These are phyloP conservation scores for Atethmia centrago DNA, from an alignment of 2,888 invertebrate species.

Conservation along the genomic window DNA sequence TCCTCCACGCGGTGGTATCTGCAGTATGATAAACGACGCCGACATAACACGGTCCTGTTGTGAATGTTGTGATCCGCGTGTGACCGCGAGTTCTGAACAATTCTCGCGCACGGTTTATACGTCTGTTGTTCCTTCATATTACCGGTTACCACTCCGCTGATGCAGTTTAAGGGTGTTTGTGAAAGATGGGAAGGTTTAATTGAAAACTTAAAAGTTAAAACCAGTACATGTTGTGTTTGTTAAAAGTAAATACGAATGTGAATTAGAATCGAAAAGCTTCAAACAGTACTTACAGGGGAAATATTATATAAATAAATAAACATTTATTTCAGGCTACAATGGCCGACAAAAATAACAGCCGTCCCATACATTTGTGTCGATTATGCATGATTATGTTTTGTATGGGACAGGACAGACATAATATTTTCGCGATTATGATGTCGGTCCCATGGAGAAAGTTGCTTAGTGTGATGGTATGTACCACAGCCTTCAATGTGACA, in stretches of 20 bases:
- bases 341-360: too few species aligned
- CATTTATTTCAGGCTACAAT: background rate
- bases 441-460: too few species aligned
- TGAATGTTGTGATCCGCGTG: conserved; percentile 1
- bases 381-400: too few species aligned
- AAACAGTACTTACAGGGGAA: background rate
- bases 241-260: background rate
- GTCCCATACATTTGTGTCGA: too few species aligned
- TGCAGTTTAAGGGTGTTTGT: background rate
- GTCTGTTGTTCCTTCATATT: background rate
- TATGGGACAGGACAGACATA: too few species aligned
- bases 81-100: conserved; percentile 13
- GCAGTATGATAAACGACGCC: conserved; percentile 13
- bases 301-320: background rate
- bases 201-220: background rate
- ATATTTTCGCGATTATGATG: too few species aligned
- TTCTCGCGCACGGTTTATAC: background rate
- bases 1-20: background rate
- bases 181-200: background rate
- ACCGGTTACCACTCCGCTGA: background rate
- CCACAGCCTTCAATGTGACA: too few species aligned
- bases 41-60: conserved; percentile 3
- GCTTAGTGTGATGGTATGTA: too few species aligned
- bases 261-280: background rate
- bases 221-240: background rate